These are phyloP conservation scores for Polyommatus iphigenia DNA, from an alignment of 2,888 invertebrate species.

Conservation along the genomic window DNA sequence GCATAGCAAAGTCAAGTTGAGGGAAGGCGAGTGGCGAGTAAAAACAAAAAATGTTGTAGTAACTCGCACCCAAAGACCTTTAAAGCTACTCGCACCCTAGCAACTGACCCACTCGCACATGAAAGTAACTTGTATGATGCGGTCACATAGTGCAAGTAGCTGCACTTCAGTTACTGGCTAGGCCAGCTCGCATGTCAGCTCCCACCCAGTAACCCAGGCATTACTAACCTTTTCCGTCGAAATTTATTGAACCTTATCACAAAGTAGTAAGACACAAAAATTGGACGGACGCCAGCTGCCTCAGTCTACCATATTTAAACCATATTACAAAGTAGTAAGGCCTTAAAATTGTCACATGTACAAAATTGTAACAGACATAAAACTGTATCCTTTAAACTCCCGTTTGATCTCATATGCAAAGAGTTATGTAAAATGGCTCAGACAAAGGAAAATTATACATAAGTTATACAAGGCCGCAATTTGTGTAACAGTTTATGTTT, in stretches of 20 bases:
- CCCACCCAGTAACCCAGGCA: no score
- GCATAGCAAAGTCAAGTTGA: no score
- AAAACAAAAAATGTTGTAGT: no score
- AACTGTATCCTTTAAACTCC: background rate
- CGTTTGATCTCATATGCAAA: constrained; percentile 1
- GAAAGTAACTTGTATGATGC: no score
- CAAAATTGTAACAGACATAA: background rate
- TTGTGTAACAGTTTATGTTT: constrained; percentile 8
- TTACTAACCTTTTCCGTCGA: background rate
- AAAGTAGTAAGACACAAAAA: constrained; percentile 5
- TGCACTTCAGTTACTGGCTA: no score
- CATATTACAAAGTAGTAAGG: constrained; percentile 34
- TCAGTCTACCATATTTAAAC: constrained; percentile 13
- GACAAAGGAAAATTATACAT: constrained; percentile 21
- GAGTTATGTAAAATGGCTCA: constrained; percentile 9
- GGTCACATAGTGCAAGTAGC: no score
- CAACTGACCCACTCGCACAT: no score
- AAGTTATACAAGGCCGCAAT: constrained; percentile 11
- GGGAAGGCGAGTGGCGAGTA: no score
- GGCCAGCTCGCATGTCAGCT: no score
- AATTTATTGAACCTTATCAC: constrained; percentile 31
- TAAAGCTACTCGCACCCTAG: no score
- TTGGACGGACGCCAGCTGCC: background rate
- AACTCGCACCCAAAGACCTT: no score
- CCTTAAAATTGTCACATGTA: background rate